Evolutionary conservation across 2,113 vertebrate genomes (phyloP).

Genomic region (Amblyornis subalaris): DNA sequence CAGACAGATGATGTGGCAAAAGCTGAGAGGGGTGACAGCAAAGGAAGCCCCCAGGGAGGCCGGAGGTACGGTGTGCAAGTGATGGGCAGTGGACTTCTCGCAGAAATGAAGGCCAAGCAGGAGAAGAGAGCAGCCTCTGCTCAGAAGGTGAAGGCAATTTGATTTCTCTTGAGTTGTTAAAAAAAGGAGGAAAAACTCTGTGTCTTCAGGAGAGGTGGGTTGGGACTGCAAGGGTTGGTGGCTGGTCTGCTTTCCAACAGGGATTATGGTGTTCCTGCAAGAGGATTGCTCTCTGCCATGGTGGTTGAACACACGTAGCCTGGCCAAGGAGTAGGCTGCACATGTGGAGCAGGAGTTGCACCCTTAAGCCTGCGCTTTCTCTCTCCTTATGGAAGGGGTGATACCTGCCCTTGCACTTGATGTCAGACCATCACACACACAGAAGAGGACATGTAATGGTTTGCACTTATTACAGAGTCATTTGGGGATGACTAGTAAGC

Average conservation of each 20-base stretch:
- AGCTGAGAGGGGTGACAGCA: conserved; percentile 67
- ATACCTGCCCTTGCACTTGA: neutral
- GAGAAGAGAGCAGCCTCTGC: conserved; percentile 82
- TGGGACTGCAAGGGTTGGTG: neutral
- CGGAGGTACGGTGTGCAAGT: conserved; percentile 87
- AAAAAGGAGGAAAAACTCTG: neutral
- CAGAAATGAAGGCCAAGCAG: conserved; percentile 98
- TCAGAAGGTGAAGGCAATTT: conserved; percentile 80
- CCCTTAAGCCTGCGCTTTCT: neutral
- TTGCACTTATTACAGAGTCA: neutral
- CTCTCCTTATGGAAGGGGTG: neutral
- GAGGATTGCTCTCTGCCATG: neutral
- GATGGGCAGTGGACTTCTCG: conserved; percentile 90
- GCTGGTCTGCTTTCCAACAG: neutral
- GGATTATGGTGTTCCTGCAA: neutral
- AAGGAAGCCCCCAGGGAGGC: conserved; percentile 86
- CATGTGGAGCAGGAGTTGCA: neutral
- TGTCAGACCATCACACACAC: neutral
- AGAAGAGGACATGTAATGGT: neutral
- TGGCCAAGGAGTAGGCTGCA: neutral
- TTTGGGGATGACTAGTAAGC: neutral
- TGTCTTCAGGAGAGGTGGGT: neutral
- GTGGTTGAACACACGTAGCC: neutral
- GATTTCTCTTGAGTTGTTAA: neutral
- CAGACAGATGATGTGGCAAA: conserved; percentile 69